Base-by-base conservation (phyloP, 2,113 vertebrate genomes). In the Myotis lucifugus region DNA sequence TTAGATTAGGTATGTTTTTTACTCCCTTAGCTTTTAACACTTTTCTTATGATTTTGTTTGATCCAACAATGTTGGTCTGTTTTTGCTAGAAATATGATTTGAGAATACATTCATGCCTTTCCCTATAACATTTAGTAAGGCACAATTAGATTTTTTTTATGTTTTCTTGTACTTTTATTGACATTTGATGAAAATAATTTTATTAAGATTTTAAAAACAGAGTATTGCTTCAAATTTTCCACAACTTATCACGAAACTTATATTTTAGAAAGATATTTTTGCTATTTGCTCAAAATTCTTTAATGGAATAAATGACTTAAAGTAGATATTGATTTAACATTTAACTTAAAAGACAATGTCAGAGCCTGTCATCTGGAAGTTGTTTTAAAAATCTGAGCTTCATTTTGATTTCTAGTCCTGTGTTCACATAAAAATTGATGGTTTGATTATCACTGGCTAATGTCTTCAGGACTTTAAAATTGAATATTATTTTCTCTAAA, bases 401-500 rank as follows among this genome's bases (percentile, higher is more conserved):
- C 3, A 15, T 42, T 88, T 88, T 82, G 17, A 66, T 82, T 74
- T 77, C 48, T 79, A 69, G 23, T 85, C 29, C 11, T 91, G 27
- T 54, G 40, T 40, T 42, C 34, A 81, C 66, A 52, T 10, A 56
- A 37, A 73, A 40, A 87, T 52, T 73, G 10, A 90, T 50, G 7
- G 4, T 76, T 27, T 50, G 25, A 64, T 88, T 88, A 37, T 85
- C 59, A 42, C 6, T 15, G 13, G 4, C 14, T 74, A 74, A 88
- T 83, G 12, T 93, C 54, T 70, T 69, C 25, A 34, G 90, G 78
- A 78, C 5, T 3, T 70, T n/a, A 87, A 90, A 91, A 1, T 23
- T 74, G 84, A 14, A 14, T 34, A 50, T 17, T 86, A 4, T 86
- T 96, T 92, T 88, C 56, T 77, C 92, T 46, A 89, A 94, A 94